Evolutionary conservation across 2,888 invertebrate genomes (phyloP).

Genomic region (Lumbricus terrestris): DNA sequence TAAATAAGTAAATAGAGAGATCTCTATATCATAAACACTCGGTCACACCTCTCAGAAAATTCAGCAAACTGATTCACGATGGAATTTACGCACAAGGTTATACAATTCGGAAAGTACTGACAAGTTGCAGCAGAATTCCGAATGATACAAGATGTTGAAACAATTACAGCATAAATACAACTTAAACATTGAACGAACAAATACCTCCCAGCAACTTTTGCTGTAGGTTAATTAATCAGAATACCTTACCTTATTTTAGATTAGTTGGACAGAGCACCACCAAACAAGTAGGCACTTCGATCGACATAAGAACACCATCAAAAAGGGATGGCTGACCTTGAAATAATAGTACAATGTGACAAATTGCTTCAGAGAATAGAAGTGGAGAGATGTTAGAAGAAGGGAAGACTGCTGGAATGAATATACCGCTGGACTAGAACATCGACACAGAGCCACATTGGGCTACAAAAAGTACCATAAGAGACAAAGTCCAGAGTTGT

Average conservation of each 20-base stretch:
- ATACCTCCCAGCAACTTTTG: neutral
- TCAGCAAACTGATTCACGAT: too few relatives aligned
- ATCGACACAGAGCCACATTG: neutral
- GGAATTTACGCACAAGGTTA: neutral
- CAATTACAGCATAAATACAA: neutral
- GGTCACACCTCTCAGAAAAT: neutral
- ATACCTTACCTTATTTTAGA: too few relatives aligned
- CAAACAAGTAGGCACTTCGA: too few relatives aligned
- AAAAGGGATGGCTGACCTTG: too few relatives aligned
- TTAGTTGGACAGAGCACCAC: too few relatives aligned
- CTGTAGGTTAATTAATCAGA: too few relatives aligned
- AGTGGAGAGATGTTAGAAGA: neutral
- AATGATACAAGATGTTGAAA: neutral
- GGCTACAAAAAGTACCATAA: neutral
- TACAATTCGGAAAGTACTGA: neutral
- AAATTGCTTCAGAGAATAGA: too few relatives aligned
- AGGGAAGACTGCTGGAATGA: neutral
- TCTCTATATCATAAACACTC: neutral
- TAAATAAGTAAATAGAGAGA: neutral
- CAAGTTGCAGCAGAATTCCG: neutral
- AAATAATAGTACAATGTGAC: too few relatives aligned
- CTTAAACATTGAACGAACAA: neutral
- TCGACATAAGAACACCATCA: too few relatives aligned
- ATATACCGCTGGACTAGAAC: neutral
- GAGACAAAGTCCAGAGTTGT: neutral